These are phyloP conservation scores for Egretta garzetta DNA, from an alignment of 2,113 vertebrate species.

Conservation along the genomic window DNA sequence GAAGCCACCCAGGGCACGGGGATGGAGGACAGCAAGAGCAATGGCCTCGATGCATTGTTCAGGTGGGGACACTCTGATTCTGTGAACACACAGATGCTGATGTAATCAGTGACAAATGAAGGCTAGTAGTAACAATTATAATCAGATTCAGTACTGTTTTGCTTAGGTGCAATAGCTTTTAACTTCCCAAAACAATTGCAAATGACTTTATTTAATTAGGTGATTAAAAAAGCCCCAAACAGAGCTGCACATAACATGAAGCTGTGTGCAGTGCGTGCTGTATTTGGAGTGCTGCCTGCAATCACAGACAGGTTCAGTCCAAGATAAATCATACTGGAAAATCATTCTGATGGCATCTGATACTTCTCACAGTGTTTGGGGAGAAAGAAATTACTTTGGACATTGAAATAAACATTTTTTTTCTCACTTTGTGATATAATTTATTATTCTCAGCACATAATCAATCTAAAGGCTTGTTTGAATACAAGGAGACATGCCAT, in stretches of 20 bases:
- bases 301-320: not conserved
- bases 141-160: not conserved
- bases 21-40: not conserved
- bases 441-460: not conserved
- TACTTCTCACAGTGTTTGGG: not conserved
- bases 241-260: not conserved
- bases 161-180: not conserved
- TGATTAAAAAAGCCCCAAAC: not conserved
- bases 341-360: not conserved
- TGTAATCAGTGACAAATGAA: not conserved
- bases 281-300: not conserved
- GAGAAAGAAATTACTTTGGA: not conserved
- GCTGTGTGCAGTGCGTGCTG: not conserved
- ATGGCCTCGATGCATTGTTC: not conserved
- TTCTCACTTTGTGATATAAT: not conserved
- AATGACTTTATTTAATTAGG: not conserved
- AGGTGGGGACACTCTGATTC: not conserved
- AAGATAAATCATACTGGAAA: not conserved
- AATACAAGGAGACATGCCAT: not conserved
- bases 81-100: not conserved
- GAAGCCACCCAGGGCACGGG: accelerated
- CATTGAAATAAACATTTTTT: not conserved
- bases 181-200: not conserved
- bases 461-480: not conserved
- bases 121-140: not conserved